Base-by-base conservation (phyloP, 2,113 vertebrate genomes). In the Natator depressus region DNA sequence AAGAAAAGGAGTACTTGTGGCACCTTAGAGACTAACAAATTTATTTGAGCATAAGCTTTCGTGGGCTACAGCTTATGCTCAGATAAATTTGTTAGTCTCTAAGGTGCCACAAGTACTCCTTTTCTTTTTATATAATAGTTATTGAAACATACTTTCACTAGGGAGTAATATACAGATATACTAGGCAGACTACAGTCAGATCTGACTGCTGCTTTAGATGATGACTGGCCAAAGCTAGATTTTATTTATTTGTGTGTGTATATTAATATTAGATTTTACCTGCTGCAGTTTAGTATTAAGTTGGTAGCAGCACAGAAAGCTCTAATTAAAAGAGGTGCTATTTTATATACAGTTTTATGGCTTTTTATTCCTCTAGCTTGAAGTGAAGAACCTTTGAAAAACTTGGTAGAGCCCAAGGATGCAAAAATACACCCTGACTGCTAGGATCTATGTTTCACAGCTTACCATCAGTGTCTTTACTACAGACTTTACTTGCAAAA, bases 311-410 rank as follows among this genome's bases (percentile, higher is more conserved):
- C 3, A 42, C 31, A 49, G 19, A 51, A 88, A 87, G 49, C 25
- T 1, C 0, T 5, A 2, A 53, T 59, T 29, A 19, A 65, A 50
- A 1, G 17, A 72, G 8, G 79, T 0, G 0, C 4, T 82, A 29
- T 42, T 92, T 51, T 65, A 27, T 11, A 85, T n/a, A 20, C 80
- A 0, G 16, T 84, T 85, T 87, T 19, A 72, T 20, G 17, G 65
- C 16, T 65, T 72, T 13, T 72, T 50, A 80, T 46, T 87, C 89
- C 14, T 89, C 94, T 54, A 89, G 59, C 14, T 51, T 35, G 76
- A 80, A 89, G 54, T 12, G 53, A 13, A 54, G 0, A 31, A 65
- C 2, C 47, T 82, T 46, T 50, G 75, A 91, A 92, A 89, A 57
- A 65, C 0, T 20, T 31, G 54, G 65, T 55, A 76, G 79, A 69